phyloP scores from a whole-genome alignment of 2,113 vertebrate species.

The Peromyscus maniculatus region DNA sequence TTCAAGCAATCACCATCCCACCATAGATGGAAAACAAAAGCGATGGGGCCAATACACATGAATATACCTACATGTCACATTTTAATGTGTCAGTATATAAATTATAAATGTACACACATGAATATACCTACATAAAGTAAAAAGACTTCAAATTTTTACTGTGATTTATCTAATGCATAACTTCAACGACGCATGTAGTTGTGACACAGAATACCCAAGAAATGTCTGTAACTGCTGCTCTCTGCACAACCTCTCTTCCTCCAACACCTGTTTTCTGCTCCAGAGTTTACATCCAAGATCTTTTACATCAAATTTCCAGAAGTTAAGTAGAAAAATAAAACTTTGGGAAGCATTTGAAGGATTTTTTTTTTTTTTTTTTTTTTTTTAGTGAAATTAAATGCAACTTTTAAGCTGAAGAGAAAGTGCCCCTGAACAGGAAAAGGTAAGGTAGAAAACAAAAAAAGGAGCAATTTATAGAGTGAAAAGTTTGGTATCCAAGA shows the following conservation, averaged over 20 bases:
- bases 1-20: not conserved
- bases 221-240: not conserved
- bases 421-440: not conserved
- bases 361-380: not conserved
- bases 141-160: not conserved
- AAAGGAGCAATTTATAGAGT: not conserved
- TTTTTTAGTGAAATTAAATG: not conserved
- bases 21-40: not conserved
- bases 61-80: not conserved
- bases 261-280: not conserved
- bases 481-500: not conserved
- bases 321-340: not conserved
- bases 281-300: not conserved
- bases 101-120: not conserved
- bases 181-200: not conserved
- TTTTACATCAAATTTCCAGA: conserved; percentile 21
- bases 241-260: not conserved
- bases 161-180: not conserved
- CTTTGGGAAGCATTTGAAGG: not conserved
- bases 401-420: not conserved
- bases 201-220: not conserved
- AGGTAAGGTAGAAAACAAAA: not conserved
- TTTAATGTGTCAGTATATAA: not conserved
- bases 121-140: not conserved
- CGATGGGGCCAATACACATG: not conserved